These are phyloP conservation scores for Platyscapa corneri DNA, from an alignment of 1,140 invertebrate species.

Conservation along the genomic window DNA sequence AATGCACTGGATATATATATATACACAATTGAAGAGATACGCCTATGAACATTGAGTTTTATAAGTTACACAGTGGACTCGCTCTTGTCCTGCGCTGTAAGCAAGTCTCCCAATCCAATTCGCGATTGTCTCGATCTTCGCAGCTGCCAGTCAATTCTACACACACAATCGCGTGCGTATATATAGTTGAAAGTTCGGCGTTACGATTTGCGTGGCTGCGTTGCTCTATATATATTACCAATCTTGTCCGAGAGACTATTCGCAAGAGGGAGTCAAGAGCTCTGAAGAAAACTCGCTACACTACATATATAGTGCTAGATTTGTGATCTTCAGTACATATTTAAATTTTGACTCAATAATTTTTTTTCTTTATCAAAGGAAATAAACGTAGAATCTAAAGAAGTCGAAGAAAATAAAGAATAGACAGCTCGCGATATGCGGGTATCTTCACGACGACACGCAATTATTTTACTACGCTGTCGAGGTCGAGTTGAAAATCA, in stretches of 20 bases:
- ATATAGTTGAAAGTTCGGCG: background rate
- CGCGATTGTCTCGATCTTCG: background rate
- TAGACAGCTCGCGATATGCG: conserved; percentile 33
- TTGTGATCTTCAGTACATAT: background rate
- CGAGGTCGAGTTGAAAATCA: conserved; percentile 27
- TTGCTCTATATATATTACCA: background rate
- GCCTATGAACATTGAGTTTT: background rate
- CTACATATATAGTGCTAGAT: background rate
- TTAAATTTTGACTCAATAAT: background rate
- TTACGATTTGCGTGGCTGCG: background rate
- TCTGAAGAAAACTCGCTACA: background rate
- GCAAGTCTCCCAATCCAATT: background rate
- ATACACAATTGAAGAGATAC: too few species aligned
- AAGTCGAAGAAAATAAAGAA: background rate
- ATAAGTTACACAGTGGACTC: conserved; percentile 1
- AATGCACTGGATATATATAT: too few species aligned
- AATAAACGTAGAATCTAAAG: background rate
- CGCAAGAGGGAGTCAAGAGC: conserved; percentile 15
- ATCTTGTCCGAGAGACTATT: conserved; percentile 1
- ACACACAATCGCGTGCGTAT: background rate
- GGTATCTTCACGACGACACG: conserved; percentile 27
- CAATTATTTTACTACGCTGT: conserved; percentile 27
- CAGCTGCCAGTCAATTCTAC: too few species aligned
- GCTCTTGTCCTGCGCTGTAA: background rate
- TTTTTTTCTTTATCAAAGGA: background rate